These are phyloP conservation scores for Druon quercuslanigerum DNA, from an alignment of 1,140 invertebrate species.

Conservation along the genomic window DNA sequence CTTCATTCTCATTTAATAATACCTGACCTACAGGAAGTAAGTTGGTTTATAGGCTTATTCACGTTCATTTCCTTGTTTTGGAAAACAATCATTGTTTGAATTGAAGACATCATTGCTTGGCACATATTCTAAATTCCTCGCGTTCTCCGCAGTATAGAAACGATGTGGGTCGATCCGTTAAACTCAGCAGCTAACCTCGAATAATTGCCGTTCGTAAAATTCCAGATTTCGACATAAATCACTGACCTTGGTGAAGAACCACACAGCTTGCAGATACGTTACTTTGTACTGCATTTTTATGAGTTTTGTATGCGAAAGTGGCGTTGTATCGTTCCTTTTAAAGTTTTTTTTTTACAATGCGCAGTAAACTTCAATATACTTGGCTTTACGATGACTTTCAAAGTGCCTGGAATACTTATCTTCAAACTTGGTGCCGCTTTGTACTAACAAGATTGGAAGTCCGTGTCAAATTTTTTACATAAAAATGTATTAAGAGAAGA, in stretches of 20 bases:
- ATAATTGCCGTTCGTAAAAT: slow-evolving; percentile 30
- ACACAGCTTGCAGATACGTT: neutral
- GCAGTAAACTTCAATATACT: neutral
- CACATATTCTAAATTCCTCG: neutral
- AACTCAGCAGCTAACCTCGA: neutral
- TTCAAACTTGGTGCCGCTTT: slow-evolving; percentile 5
- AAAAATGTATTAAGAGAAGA: no score
- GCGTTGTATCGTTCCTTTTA: neutral
- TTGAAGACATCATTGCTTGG: neutral
- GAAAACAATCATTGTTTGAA: neutral
- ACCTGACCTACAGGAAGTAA: no score
- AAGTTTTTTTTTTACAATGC: neutral
- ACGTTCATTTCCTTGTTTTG: no score
- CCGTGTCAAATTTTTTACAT: neutral
- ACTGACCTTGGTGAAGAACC: neutral
- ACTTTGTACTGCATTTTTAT: slow-evolving; percentile 13
- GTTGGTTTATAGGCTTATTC: no score
- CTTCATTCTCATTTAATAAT: no score
- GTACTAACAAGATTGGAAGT: neutral
- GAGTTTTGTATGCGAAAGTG: neutral
- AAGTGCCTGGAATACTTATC: slow-evolving; percentile 3
- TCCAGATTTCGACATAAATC: slow-evolving; percentile 9
- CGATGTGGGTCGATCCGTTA: slow-evolving; percentile 15
- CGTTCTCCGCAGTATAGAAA: slow-evolving; percentile 1
- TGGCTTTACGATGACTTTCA: neutral